These are phyloP conservation scores for Cavia aperea DNA, from an alignment of 2,113 vertebrate genomes.

Conservation along the genomic window DNA sequence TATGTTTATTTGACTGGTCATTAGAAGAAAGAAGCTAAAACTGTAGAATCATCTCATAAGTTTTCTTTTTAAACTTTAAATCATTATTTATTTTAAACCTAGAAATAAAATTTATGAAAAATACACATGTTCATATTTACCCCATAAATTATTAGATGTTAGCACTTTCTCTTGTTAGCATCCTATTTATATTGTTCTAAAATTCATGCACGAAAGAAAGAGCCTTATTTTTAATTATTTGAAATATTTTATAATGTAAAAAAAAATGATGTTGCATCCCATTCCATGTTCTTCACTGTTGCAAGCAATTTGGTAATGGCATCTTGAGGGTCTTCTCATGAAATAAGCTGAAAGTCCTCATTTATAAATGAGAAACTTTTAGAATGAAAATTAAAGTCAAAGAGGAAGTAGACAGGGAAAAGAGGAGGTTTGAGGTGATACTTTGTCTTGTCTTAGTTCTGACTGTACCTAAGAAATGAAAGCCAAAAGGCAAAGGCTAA, in stretches of 20 bases:
- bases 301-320: background rate
- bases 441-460: background rate
- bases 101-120: conserved; percentile 16
- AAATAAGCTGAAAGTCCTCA: background rate
- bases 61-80: background rate
- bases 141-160: background rate
- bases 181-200: background rate
- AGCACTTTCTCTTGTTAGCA: background rate
- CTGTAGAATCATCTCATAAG: background rate
- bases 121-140: background rate
- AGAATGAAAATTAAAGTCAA: background rate
- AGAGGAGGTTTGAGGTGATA: background rate
- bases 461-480: background rate
- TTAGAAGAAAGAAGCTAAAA: background rate
- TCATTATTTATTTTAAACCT: background rate
- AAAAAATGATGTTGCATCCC: background rate
- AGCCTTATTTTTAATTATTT: background rate
- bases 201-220: background rate
- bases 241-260: background rate
- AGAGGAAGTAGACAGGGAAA: background rate
- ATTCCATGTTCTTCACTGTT: background rate
- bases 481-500: background rate
- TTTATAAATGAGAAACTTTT: background rate
- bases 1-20: background rate
- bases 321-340: background rate